phyloP scores from a whole-genome alignment of 2,797 vertebrate species.

The Sebastes steindachneri region DNA sequence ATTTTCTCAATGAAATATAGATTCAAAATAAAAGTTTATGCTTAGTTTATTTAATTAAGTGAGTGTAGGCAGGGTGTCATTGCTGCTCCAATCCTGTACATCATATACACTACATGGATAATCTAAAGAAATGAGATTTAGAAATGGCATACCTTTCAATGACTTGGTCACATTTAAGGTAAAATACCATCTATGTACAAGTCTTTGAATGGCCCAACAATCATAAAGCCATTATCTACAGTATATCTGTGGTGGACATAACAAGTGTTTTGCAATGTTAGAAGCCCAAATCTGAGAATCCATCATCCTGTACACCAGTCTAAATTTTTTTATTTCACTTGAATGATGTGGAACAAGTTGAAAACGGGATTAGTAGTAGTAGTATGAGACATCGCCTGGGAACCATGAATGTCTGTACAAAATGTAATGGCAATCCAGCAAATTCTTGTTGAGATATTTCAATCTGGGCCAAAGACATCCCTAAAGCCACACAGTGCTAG shows the following conservation, averaged over 20 bases:
- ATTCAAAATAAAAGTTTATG: not conserved
- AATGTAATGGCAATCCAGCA: not conserved
- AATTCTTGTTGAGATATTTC: not conserved
- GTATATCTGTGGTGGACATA: not conserved
- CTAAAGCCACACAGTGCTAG: not conserved
- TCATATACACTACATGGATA: not conserved
- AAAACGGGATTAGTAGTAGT: too few relatives aligned
- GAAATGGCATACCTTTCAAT: not conserved
- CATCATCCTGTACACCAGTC: not conserved
- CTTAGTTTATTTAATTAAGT: not conserved
- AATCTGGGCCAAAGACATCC: not conserved
- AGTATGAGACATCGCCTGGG: too few relatives aligned
- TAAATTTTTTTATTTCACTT: too few relatives aligned
- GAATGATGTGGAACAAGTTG: too few relatives aligned
- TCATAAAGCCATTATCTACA: not conserved
- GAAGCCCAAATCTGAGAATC: not conserved
- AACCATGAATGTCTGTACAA: not conserved
- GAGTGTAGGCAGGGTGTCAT: too few relatives aligned
- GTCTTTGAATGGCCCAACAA: not conserved
- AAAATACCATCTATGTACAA: not conserved
- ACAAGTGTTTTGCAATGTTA: not conserved
- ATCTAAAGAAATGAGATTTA: not conserved
- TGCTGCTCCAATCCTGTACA: not conserved
- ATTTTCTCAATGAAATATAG: not conserved
- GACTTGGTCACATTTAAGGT: not conserved